Percentiles rank a stretch among this genome's conserved stretches.
These are phyloP conservation scores for Pluvialis apricaria DNA, from an alignment of 2,113 vertebrate genomes.

Conservation along the genomic window DNA sequence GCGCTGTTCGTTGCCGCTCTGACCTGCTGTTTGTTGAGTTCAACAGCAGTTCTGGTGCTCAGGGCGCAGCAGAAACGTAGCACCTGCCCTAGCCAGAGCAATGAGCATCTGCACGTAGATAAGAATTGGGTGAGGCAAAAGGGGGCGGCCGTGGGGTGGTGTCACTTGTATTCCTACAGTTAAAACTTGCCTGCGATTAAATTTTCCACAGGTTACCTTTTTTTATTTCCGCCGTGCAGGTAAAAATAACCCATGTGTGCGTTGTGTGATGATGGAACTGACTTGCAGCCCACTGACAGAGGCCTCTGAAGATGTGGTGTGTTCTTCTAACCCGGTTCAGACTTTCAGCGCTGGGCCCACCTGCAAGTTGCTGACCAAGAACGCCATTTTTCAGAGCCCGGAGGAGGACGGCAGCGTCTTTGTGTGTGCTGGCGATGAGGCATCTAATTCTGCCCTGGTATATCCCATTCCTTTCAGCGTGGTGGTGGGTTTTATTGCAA, in stretches of 20 bases:
- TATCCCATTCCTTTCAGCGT: not conserved
- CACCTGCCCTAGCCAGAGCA: not conserved
- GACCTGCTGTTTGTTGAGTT: not conserved
- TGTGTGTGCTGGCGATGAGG: slow-evolving; percentile 92
- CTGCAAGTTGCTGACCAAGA: slow-evolving; percentile 94
- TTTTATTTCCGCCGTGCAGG: slow-evolving; percentile 67
- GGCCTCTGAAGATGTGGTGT: slow-evolving; percentile 70
- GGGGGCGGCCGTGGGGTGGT: not conserved
- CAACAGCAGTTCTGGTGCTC: not conserved
- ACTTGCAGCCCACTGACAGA: slow-evolving; percentile 73
- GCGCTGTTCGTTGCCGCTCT: rapidly evolving
- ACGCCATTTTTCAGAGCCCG: slow-evolving; percentile 87
- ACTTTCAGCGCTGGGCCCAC: slow-evolving; percentile 87
- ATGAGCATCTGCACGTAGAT: rapidly evolving
- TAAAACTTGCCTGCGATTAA: not conserved
- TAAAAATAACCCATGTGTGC: slow-evolving; percentile 80
- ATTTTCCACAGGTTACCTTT: not conserved
- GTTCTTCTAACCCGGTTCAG: slow-evolving; percentile 84
- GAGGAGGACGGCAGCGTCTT: slow-evolving; percentile 76
- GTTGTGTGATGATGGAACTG: slow-evolving; percentile 90
- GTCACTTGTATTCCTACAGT: not conserved
- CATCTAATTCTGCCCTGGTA: slow-evolving; percentile 90
- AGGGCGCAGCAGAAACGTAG: not conserved
- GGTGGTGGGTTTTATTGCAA: not conserved
- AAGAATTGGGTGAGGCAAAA: not conserved